Percentiles rank a stretch among this genome's conserved stretches.
Conservation (phyloP, 2,113 vertebrate genomes). For the Marmota flaviventris region DNA sequence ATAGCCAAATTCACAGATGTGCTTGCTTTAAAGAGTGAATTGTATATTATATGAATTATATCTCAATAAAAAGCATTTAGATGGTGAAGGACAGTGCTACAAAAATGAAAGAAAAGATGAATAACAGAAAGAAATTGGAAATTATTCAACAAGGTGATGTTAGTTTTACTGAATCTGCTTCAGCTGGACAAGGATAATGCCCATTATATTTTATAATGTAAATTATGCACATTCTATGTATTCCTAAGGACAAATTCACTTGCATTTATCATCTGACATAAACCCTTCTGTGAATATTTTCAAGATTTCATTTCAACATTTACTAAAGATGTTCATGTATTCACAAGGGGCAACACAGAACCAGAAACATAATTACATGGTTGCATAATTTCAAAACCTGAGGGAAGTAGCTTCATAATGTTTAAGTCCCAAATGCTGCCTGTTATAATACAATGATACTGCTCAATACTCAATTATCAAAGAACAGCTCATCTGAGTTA, state of each 20-base stretch:
- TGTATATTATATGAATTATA: background rate
- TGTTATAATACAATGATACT: background rate
- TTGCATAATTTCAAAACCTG: background rate
- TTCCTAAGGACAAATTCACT: background rate
- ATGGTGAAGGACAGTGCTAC: background rate
- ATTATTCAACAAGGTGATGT: background rate
- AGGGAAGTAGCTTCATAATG: background rate
- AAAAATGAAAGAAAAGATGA: background rate
- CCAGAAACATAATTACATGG: background rate
- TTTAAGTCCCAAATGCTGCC: background rate
- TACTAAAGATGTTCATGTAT: background rate
- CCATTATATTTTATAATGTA: background rate
- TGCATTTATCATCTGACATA: too few relatives aligned
- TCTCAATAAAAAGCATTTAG: background rate
- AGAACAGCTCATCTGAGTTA: background rate
- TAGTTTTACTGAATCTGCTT: background rate
- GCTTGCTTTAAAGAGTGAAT: background rate
- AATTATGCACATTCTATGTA: too few relatives aligned
- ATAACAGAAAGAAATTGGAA: background rate
- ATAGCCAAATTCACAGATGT: too few relatives aligned
- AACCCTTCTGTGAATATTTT: background rate
- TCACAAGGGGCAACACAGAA: background rate
- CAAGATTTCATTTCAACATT: background rate
- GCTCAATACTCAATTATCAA: background rate
- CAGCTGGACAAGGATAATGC: background rate